Percentiles rank a stretch among this genome's conserved stretches.
Evolutionary conservation across 23 tunicate genomes (phyloP).

Genomic region (Aplidium turbinatum): DNA sequence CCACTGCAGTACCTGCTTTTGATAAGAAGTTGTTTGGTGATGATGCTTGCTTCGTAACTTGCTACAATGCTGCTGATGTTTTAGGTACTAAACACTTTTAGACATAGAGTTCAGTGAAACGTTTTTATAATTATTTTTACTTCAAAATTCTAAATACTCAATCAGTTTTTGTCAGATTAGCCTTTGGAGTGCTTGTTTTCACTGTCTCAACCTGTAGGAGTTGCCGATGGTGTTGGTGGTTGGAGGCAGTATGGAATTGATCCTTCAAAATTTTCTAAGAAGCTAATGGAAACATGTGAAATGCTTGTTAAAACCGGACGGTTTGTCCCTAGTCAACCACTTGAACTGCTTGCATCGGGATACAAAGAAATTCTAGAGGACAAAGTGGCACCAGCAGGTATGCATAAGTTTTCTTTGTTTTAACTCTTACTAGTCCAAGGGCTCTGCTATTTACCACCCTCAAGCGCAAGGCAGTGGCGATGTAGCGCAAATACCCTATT

Average conservation of each 20-base stretch:
- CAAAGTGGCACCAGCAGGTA: slow-evolving; percentile 66
- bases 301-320: slow-evolving; percentile 77
- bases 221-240: slow-evolving; percentile 98
- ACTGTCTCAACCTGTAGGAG: slow-evolving; percentile 41
- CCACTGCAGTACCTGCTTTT: slow-evolving; percentile 48
- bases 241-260: slow-evolving; percentile 92
- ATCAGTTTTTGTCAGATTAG: no score
- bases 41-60: slow-evolving; percentile 80
- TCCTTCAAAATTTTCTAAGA: slow-evolving; percentile 83
- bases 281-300: slow-evolving; percentile 86
- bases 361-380: slow-evolving; percentile 66
- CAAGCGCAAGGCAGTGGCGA: no score
- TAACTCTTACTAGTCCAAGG: neutral
- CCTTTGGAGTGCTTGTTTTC: no score
- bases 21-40: slow-evolving; percentile 79
- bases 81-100: slow-evolving; percentile 44
- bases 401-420: neutral
- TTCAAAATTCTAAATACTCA: no score
- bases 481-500: no score
- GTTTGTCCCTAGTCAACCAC: slow-evolving; percentile 58
- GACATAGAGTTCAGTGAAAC: no score
- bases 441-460: no score
- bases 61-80: slow-evolving; percentile 72
- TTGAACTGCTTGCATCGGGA: slow-evolving; percentile 64
- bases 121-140: no score